Evolutionary conservation across 2,113 vertebrate genomes (phyloP), one percentile per base, ranked within the genome.

Genomic region (Arvicanthis niloticus): DNA sequence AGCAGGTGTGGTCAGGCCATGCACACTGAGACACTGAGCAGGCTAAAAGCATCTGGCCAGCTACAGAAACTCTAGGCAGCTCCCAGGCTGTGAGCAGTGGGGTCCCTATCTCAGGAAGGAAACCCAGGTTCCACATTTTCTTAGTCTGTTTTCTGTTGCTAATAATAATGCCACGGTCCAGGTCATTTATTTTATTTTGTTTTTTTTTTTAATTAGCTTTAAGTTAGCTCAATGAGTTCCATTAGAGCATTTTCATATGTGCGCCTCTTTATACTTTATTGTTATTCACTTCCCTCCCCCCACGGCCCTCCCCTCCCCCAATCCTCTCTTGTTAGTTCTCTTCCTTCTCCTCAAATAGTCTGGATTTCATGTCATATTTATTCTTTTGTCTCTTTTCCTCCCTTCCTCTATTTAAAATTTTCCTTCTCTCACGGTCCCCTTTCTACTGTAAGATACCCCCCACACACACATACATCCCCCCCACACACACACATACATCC

Each of bases 101-200:
- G 90, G 31, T 65, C 53, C 45, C 3, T 22, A 51, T 42, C 16
- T 89, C 67, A 45, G 62, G 48, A 73, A 65, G 31, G 67, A 92
- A 93, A 78, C 68, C 53, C 0, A 6, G 16, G 10, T 58, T 90
- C 40, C 26, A 45, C 4, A 29, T 29, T 7, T 29, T 42, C 80
- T 82, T n/a, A 68, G 68, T 76, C 58, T 94, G 84, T 68, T 78
- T 88, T 58, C 60, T 93, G 88, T 48, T 86, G n/a, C n/a, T 62
- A 75, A 90, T 10, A 67, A 56, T 16, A 58, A 67, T 17, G 53
- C 48, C 3, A 13, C 4, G 34, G 70, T 94, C 58, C 72, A 72
- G 70, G n/a, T 58, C 42, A 51, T 72, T 88, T 88, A 26, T 53
- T 88, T 72, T 88, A 53, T 56, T 88, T 72, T 72, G 56, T n/a